Evolutionary conservation across 2,888 invertebrate species (phyloP).

Genomic region (Melinopterus prodromus): DNA sequence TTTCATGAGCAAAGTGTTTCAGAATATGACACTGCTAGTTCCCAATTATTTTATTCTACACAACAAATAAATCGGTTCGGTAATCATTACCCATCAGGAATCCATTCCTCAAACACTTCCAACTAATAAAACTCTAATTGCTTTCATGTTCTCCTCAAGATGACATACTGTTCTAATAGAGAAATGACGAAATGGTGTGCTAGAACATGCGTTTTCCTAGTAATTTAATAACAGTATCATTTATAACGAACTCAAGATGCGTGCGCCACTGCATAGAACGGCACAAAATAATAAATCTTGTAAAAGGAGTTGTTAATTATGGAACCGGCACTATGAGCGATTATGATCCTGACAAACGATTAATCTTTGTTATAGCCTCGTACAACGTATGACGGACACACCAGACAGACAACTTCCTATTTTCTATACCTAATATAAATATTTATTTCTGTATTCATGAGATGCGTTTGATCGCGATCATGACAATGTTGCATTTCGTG

Average conservation of each 20-base stretch:
- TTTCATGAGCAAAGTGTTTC: too few relatives aligned
- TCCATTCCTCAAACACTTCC: background rate
- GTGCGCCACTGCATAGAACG: background rate
- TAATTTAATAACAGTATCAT: background rate
- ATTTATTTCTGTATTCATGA: background rate
- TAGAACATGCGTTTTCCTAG: background rate
- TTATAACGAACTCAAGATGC: background rate
- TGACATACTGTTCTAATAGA: background rate
- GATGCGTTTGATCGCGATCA: background rate
- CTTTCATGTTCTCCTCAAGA: background rate
- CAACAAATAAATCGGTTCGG: too few relatives aligned
- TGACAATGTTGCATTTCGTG: background rate
- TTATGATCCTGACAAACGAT: background rate
- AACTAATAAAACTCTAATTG: background rate
- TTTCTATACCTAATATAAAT: background rate
- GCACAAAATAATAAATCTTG: background rate
- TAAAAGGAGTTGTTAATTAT: constrained; percentile 4
- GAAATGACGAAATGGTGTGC: background rate
- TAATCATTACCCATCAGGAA: too few relatives aligned
- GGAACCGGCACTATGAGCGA: background rate
- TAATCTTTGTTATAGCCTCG: background rate
- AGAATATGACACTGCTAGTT: too few relatives aligned
- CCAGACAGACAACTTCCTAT: background rate
- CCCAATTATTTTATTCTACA: too few relatives aligned
- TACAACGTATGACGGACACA: background rate